Percentiles rank a stretch among this genome's conserved stretches.
phyloP scores from a whole-genome alignment of 2,113 vertebrate species.

The Psammodynastes pulverulentus region DNA sequence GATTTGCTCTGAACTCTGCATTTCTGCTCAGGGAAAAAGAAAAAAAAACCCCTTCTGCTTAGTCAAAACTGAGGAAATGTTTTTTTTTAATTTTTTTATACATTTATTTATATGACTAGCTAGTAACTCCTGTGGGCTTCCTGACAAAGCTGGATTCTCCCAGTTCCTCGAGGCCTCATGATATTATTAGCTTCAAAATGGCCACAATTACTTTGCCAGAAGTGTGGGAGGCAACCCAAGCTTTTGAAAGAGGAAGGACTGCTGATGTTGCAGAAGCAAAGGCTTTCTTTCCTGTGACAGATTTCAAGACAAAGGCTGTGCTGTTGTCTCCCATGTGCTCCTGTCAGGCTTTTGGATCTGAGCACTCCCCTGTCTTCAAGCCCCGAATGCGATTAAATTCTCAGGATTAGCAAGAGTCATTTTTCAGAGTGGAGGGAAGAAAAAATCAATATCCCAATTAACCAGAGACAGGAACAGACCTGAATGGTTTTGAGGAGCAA shows the following conservation, averaged over 20 bases:
- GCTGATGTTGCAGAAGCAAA: not conserved
- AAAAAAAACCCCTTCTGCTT: not conserved
- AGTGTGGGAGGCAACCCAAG: not conserved
- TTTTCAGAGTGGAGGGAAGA: not conserved
- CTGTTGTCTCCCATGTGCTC: not conserved
- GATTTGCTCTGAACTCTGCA: not conserved
- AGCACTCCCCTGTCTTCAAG: not conserved
- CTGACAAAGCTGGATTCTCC: not conserved
- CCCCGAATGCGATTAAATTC: constrained; percentile 20
- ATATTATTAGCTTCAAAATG: not conserved
- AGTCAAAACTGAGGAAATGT: not conserved
- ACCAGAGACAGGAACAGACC: constrained; percentile 4
- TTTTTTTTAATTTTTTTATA: not conserved
- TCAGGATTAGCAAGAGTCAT: constrained; percentile 28
- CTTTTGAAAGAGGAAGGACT: not conserved
- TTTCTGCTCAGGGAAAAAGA: not conserved
- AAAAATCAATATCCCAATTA: constrained; percentile 22
- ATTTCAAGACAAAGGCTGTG: not conserved
- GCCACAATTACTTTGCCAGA: not conserved
- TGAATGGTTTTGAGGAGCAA: constrained; percentile 17
- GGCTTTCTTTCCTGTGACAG: not conserved
- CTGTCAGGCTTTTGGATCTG: not conserved
- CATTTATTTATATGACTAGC: not conserved
- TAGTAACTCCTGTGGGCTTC: not conserved
- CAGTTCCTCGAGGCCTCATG: not conserved